A percentile compares a stretch with the other conserved stretches of the same genome.
Conservation (phyloP, 2,113 vertebrate species). For the Podarcis muralis region DNA sequence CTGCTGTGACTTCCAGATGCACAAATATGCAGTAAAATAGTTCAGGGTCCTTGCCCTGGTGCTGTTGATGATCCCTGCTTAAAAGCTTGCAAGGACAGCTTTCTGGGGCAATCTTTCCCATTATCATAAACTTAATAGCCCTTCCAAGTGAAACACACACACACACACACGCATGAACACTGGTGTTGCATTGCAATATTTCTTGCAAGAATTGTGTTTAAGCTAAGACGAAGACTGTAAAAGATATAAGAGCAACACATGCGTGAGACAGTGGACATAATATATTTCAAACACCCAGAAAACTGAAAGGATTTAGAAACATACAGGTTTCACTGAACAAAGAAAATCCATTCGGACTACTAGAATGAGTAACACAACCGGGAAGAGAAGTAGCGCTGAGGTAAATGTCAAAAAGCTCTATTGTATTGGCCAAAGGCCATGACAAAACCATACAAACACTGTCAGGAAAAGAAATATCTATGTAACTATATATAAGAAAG, state of each 20-base stretch:
- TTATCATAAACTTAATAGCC: not conserved
- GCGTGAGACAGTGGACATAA: too few species aligned
- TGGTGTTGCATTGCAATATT: not conserved
- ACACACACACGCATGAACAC: not conserved
- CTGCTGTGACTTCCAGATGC: not conserved
- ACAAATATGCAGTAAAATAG: not conserved
- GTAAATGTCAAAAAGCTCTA: too few species aligned
- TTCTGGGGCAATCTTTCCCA: not conserved
- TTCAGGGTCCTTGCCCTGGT: not conserved
- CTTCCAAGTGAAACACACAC: not conserved
- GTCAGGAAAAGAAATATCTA: too few species aligned
- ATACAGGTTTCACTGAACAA: not conserved
- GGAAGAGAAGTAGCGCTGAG: too few species aligned
- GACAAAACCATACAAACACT: too few species aligned
- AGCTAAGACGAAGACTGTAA: not conserved
- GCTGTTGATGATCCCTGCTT: not conserved
- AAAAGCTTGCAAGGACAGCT: not conserved
- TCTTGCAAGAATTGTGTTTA: not conserved
- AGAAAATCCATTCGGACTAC: not conserved
- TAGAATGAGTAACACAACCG: too few species aligned
- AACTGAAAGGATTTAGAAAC: not conserved
- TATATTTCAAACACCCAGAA: not conserved
- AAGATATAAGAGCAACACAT: not conserved
- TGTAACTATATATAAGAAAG: too few species aligned
- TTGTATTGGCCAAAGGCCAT: too few species aligned